Conservation (phyloP, 2,113 vertebrate genomes). For the Lagopus muta region DNA sequence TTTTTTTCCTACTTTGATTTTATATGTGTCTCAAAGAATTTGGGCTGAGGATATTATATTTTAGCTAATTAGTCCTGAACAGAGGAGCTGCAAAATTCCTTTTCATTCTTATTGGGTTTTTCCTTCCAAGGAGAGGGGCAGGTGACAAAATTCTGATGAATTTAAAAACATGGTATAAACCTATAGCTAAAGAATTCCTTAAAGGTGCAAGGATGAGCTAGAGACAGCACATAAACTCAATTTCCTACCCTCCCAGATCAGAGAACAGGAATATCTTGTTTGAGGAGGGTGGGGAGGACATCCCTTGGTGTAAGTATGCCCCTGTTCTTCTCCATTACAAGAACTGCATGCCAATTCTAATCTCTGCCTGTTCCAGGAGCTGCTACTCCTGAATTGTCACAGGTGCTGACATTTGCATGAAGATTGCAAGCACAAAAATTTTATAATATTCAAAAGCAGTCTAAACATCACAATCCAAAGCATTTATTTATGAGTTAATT, state of each 20-base stretch:
- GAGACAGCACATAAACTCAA: not conserved
- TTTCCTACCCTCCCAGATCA: fast-evolving
- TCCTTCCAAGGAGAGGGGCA: not conserved
- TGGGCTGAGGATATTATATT: not conserved
- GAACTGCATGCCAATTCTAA: not conserved
- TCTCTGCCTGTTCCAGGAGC: not conserved
- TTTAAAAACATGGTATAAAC: not conserved
- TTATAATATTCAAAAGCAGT: not conserved
- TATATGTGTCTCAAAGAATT: not conserved
- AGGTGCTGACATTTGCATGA: not conserved
- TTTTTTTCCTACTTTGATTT: not conserved
- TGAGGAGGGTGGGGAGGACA: fast-evolving
- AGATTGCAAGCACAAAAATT: not conserved
- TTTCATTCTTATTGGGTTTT: not conserved
- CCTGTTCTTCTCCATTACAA: not conserved
- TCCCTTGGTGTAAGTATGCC: not conserved
- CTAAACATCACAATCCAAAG: not conserved
- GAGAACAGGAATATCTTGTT: not conserved
- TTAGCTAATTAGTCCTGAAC: not conserved
- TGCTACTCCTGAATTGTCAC: fast-evolving
- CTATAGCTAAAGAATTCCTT: not conserved
- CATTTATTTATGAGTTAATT: not conserved
- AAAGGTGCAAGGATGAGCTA: not conserved
- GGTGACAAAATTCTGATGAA: not conserved
- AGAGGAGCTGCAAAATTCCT: not conserved